Conservation (phyloP, 2,113 vertebrate species). For the Cisticola juncidis region DNA sequence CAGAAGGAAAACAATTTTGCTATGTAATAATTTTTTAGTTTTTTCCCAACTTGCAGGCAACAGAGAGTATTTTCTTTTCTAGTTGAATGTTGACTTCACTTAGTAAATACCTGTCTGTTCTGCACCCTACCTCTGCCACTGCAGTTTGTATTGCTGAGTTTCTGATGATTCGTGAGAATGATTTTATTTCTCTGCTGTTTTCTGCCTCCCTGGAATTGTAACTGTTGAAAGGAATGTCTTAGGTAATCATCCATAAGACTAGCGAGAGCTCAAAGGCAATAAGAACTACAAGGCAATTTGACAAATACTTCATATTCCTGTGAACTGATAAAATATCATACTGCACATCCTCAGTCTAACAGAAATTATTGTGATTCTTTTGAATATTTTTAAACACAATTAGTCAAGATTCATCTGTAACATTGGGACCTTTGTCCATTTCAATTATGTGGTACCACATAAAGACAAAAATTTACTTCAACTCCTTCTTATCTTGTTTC, state of each 20-base stretch:
- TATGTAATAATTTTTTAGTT: not conserved
- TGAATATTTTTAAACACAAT: not conserved
- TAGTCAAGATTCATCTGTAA: not conserved
- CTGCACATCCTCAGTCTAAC: not conserved
- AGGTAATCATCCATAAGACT: not conserved
- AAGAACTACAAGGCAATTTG: not conserved
- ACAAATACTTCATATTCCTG: not conserved
- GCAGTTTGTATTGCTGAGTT: not conserved
- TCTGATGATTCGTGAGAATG: not conserved
- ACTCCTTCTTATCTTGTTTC: not conserved
- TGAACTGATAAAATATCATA: not conserved
- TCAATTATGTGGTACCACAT: not conserved
- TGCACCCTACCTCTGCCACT: not conserved
- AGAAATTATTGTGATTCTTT: not conserved
- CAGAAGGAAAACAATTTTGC: not conserved
- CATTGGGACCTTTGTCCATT: not conserved
- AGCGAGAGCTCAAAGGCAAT: not conserved
- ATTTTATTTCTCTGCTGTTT: not conserved
- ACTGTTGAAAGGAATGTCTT: not conserved
- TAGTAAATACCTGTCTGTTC: not conserved
- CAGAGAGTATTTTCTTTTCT: not conserved
- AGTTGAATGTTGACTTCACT: not conserved
- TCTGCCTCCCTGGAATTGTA: not conserved
- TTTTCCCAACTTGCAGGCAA: not conserved
- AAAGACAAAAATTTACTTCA: not conserved